A percentile compares a stretch with the other conserved stretches of the same genome.
Conservation (phyloP, 2,113 vertebrate species). For the Gymnogyps californianus region DNA sequence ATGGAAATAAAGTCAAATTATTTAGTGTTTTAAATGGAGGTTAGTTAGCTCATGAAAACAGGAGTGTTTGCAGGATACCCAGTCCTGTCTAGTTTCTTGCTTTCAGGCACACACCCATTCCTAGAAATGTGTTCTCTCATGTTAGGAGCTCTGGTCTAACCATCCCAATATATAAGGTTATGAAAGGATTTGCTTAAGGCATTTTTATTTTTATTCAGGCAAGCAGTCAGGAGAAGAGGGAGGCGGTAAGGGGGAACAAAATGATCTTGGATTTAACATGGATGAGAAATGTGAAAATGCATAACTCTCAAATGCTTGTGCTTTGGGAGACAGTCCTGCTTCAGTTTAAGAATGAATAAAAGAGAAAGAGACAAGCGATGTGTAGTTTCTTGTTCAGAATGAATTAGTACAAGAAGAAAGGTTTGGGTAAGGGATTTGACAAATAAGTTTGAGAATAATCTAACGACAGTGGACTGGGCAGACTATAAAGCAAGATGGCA, state of each 20-base stretch:
- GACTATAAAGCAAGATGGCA: background rate
- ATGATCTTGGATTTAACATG: slow-evolving; percentile 9
- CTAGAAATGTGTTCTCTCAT: slow-evolving; percentile 51
- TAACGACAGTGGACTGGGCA: background rate
- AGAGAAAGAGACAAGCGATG: background rate
- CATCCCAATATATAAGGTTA: slow-evolving; percentile 24
- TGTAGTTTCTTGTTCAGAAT: background rate
- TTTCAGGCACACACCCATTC: slow-evolving; percentile 36
- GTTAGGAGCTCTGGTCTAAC: slow-evolving; percentile 13
- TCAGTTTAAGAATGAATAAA: slow-evolving; percentile 18
- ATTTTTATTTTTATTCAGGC: slow-evolving; percentile 47
- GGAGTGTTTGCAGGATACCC: background rate
- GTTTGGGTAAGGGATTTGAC: background rate
- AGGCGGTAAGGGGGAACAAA: background rate
- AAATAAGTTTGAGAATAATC: background rate
- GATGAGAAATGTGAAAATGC: slow-evolving; percentile 25
- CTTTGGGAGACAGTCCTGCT: background rate
- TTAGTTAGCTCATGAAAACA: background rate
- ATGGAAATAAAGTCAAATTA: background rate
- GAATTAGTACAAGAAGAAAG: background rate
- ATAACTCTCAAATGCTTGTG: background rate
- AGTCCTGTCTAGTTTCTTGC: background rate
- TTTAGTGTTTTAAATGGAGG: background rate
- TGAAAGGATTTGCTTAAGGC: slow-evolving; percentile 62
- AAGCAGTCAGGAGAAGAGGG: background rate